Percentiles rank a stretch among this genome's conserved stretches.
phyloP scores from a whole-genome alignment of 2,797 vertebrate species.

The Danionella dracula region DNA sequence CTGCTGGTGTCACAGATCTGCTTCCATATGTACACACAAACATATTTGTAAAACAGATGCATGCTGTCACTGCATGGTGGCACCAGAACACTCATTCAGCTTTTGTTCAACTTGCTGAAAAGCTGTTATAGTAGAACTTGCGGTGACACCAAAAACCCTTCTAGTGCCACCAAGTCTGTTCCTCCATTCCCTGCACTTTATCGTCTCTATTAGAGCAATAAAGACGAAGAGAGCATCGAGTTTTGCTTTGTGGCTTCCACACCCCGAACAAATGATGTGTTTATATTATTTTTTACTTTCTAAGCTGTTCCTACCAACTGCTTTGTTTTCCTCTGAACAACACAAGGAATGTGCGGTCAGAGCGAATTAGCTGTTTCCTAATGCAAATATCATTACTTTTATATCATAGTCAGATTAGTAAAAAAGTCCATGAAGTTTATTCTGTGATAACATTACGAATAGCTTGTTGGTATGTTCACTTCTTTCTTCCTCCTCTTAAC shows the following conservation, averaged over 20 bases:
- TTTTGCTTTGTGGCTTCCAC: slow-evolving; percentile 35
- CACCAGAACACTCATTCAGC: slow-evolving; percentile 31
- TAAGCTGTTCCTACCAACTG: slow-evolving; percentile 17
- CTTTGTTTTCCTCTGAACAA: neutral
- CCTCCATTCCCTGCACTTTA: slow-evolving; percentile 18
- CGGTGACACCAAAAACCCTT: slow-evolving; percentile 49
- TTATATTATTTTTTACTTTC: slow-evolving; percentile 37
- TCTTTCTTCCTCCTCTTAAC: neutral
- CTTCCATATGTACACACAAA: neutral
- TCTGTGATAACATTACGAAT: neutral
- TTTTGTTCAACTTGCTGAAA: slow-evolving; percentile 41
- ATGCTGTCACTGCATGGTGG: slow-evolving; percentile 24
- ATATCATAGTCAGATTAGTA: neutral
- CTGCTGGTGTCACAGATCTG: neutral
- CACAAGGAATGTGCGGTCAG: slow-evolving; percentile 39
- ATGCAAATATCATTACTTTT: slow-evolving; percentile 8
- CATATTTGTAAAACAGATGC: slow-evolving; percentile 12
- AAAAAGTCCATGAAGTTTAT: neutral
- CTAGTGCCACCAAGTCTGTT: slow-evolving; percentile 53
- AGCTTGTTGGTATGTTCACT: neutral
- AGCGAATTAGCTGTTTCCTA: slow-evolving; percentile 22
- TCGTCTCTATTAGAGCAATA: slow-evolving; percentile 31
- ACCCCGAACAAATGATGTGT: slow-evolving; percentile 51
- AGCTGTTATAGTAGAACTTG: slow-evolving; percentile 39
- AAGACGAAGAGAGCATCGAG: slow-evolving; percentile 5